Evolutionary conservation across 2,797 vertebrate species (phyloP).

Genomic region (Melanotaenia nigrans): DNA sequence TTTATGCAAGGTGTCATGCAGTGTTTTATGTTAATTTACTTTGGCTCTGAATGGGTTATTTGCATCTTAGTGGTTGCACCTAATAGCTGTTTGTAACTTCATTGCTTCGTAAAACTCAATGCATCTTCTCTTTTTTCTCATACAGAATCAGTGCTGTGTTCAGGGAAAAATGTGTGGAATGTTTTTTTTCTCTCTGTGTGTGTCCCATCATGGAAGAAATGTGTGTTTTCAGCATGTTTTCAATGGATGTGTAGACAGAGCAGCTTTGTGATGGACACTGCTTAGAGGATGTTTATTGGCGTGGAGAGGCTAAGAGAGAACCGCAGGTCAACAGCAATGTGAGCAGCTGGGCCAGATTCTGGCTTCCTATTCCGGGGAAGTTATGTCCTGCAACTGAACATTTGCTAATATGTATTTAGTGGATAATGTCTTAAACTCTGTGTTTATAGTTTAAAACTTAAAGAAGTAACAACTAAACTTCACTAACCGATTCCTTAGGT

Average conservation of each 20-base stretch:
- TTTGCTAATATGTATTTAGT: conserved; percentile 8
- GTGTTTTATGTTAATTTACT: conserved; percentile 24
- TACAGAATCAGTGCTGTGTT: conserved; percentile 31
- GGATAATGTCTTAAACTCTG: background rate
- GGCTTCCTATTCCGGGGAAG: conserved; percentile 61
- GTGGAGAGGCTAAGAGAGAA: conserved; percentile 29
- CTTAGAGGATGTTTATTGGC: conserved; percentile 68
- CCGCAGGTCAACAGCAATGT: conserved; percentile 45
- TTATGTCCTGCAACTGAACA: conserved; percentile 46
- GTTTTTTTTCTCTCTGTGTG: conserved; percentile 31
- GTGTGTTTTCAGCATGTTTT: conserved; percentile 53
- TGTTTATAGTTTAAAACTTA: background rate
- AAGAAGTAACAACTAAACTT: background rate
- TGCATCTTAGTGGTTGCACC: background rate
- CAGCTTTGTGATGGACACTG: conserved; percentile 30
- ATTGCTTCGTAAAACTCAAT: background rate
- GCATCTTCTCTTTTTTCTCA: conserved; percentile 17
- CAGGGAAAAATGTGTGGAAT: conserved; percentile 60
- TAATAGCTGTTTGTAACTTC: conserved; percentile 27
- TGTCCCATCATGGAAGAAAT: conserved; percentile 32
- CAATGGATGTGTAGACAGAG: conserved; percentile 33
- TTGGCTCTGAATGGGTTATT: background rate
- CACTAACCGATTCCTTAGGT: background rate
- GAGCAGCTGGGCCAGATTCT: conserved; percentile 33
- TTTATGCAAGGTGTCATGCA: conserved; percentile 15